Evolutionary conservation across 2,797 vertebrate genomes (phyloP), one percentile per base, ranked within the genome.

Genomic region (Danio choprae): DNA sequence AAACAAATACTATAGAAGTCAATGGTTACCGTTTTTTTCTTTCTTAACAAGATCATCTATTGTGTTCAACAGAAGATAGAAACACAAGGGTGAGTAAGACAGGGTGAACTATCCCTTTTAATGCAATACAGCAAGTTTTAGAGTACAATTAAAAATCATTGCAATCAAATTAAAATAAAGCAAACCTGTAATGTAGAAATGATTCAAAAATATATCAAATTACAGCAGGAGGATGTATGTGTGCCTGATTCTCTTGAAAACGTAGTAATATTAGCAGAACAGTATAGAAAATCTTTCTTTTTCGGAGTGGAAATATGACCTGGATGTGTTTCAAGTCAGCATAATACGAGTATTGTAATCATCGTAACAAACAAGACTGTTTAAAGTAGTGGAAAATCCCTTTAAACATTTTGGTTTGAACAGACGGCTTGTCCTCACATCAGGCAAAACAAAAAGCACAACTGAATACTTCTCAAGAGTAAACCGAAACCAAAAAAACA

Each of bases 401-500:
- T 48, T 78, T 64, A 72, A 38, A 29, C 29, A 68, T 74, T 87
- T 84, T 77, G 72, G 68, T 81, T 80, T 67, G 22, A 79, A 77
- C n/a, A 53, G 36, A 71, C 15, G 18, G 72, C 74, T 83, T 48
- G 13, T 75, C 51, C 44, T 73, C 56, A 81, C 6, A 68, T 84
- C 72, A 72, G 79, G 79, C 55, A 83, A 83, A 51, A 79, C 53
- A 84, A 77, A 43, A 18, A 77, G 10, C 60, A 73, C 22, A 79
- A 56, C 51, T 40, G 55, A 81, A 75, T 46, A 68, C 18, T 79
- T 71, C 56, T 74, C 58, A 62, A 84, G 60, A 55, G 80, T 80
- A 36, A 80, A 87, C 77, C 81, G 82, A 87, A 84, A 84, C 86
- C 85, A 46, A 81, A 80, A 62, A 87, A 91, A 92, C 88, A 92